Evolutionary conservation across 2,888 invertebrate species (phyloP).

Genomic region (Plagodis pulveraria): DNA sequence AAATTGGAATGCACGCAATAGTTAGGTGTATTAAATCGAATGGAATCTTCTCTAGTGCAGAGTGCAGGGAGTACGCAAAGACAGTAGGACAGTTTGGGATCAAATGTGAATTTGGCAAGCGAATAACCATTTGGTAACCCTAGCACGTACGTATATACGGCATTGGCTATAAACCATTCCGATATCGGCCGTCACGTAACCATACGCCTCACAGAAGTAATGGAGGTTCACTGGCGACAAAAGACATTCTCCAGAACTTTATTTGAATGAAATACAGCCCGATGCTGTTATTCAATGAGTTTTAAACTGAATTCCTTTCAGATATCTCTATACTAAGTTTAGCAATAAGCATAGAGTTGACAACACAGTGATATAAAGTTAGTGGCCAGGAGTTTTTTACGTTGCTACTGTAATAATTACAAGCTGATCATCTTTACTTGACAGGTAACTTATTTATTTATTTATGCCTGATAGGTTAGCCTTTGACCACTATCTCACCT

Average conservation of each 20-base stretch:
- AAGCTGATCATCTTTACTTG: no score
- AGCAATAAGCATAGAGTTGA: no score
- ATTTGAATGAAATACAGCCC: not conserved
- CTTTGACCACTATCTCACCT: no score
- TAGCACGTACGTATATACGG: conserved; percentile 64
- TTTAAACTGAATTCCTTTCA: no score
- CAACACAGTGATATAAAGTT: no score
- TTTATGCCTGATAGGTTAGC: no score
- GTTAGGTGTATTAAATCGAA: no score
- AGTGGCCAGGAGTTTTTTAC: no score
- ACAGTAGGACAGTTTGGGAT: conserved; percentile 2
- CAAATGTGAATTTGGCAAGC: conserved; percentile 37
- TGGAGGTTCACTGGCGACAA: conserved; percentile 44
- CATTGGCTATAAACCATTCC: conserved; percentile 70
- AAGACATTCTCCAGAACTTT: conserved; percentile 35
- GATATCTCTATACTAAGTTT: no score
- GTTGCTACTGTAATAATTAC: no score
- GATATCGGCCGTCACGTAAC: conserved; percentile 64
- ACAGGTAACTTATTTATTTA: no score
- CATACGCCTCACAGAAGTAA: conserved; percentile 55
- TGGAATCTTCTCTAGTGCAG: conserved; percentile 1
- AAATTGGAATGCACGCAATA: conserved; percentile 10
- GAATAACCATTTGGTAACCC: conserved; percentile 50
- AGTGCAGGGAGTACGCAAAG: not conserved
- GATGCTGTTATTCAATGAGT: not conserved